A percentile compares a stretch with the other conserved stretches of the same genome.
Conservation (phyloP, 2,888 invertebrate genomes). For the Cenopis cana region DNA sequence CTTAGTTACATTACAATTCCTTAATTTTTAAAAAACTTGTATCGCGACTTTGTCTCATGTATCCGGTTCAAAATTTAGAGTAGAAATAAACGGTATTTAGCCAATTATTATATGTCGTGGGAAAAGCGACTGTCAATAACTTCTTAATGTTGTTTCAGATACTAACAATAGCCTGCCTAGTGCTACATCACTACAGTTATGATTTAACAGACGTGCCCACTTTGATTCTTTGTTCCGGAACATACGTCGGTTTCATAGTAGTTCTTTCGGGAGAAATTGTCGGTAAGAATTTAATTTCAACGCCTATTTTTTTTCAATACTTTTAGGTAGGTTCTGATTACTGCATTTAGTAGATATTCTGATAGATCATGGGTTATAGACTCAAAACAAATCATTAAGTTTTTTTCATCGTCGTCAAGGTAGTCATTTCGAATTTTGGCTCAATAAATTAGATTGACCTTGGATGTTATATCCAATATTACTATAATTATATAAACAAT, state of each 20-base stretch:
- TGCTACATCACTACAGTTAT: slow-evolving; percentile 76
- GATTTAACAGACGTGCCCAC: slow-evolving; percentile 76
- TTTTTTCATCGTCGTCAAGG: not conserved
- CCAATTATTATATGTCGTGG: too few species aligned
- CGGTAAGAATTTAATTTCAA: slow-evolving; percentile 57
- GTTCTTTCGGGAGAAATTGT: slow-evolving; percentile 78
- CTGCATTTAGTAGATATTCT: too few species aligned
- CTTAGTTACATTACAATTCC: too few species aligned
- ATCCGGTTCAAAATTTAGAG: too few species aligned
- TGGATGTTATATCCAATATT: not conserved
- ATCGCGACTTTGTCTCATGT: too few species aligned
- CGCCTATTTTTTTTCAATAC: too few species aligned
- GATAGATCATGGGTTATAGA: too few species aligned
- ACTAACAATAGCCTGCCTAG: slow-evolving; percentile 70
- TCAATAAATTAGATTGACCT: too few species aligned
- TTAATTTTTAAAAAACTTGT: too few species aligned
- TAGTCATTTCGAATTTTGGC: not conserved
- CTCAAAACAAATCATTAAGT: too few species aligned
- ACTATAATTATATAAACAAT: not conserved
- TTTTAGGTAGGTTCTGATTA: too few species aligned
- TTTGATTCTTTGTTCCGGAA: slow-evolving; percentile 78
- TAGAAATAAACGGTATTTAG: too few species aligned
- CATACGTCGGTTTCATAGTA: slow-evolving; percentile 75
- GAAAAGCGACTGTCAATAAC: not conserved
- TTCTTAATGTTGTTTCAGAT: slow-evolving; percentile 54